phyloP scores from a whole-genome alignment of 30 jellyfish, hydroid and myxozoan genomes.

The Turritopsis rubra region DNA sequence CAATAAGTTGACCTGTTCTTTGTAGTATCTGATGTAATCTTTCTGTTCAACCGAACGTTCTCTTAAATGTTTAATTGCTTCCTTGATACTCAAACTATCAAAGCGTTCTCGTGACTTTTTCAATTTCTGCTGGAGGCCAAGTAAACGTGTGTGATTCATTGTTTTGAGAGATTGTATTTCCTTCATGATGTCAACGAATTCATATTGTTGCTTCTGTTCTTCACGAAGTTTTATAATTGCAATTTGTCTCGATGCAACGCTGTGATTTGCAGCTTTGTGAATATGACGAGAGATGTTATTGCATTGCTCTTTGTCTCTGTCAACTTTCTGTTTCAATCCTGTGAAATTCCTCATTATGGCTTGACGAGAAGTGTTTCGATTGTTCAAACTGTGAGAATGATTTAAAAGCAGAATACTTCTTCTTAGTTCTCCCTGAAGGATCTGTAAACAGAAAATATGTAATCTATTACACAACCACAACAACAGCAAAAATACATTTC shows the following conservation, averaged over 20 bases:
- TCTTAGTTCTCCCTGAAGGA: neutral
- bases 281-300: neutral
- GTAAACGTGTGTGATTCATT: neutral
- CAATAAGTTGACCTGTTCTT: neutral
- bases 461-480: too few relatives aligned
- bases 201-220: neutral
- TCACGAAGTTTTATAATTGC: neutral
- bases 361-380: neutral
- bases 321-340: neutral
- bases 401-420: neutral
- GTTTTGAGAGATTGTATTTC: neutral
- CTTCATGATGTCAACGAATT: conserved; percentile 1
- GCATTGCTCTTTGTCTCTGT: neutral
- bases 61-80: neutral
- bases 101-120: conserved; percentile 12
- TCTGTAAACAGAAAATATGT: neutral
- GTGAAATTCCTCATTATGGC: neutral
- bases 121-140: neutral
- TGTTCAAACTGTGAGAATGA: neutral
- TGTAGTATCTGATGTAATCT: neutral
- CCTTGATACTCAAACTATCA: conserved; percentile 10
- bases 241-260: neutral
- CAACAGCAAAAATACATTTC: too few relatives aligned
- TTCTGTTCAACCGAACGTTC: neutral
- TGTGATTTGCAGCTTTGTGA: neutral